Percentiles rank a stretch among this genome's conserved stretches.
Evolutionary conservation across 2,797 vertebrate species (phyloP).

Genomic region (Onychomys arenicola): DNA sequence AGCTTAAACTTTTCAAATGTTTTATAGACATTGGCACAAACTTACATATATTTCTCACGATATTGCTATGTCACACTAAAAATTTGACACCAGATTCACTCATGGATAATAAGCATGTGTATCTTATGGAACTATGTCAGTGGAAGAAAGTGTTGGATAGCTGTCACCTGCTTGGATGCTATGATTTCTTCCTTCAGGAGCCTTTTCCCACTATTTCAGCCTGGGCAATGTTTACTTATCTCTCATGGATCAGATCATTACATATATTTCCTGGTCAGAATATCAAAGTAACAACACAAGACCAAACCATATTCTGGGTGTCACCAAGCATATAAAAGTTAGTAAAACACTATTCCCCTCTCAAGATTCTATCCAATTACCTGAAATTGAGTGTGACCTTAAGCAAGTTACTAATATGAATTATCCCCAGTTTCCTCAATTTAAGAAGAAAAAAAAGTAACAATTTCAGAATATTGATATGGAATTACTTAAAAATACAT

Average conservation of each 20-base stretch:
- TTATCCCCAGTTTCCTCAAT: neutral
- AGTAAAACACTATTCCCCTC: neutral
- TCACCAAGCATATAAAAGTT: neutral
- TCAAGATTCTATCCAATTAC: neutral
- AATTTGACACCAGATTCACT: neutral
- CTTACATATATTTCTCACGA: neutral
- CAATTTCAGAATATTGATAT: neutral
- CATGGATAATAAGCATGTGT: neutral
- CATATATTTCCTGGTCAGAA: neutral
- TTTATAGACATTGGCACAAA: slow-evolving; percentile 21
- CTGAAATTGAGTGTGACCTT: neutral
- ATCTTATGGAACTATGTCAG: neutral
- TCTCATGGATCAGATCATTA: neutral
- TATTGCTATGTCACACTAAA: slow-evolving; percentile 14
- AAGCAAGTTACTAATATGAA: neutral
- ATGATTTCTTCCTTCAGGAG: neutral
- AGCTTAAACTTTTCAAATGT: neutral
- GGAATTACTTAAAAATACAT: neutral
- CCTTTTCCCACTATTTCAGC: neutral
- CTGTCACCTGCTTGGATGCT: neutral
- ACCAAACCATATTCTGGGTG: neutral
- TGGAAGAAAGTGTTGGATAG: neutral
- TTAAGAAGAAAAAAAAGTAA: neutral
- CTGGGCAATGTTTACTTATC: neutral
- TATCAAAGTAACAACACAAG: neutral